Evolutionary conservation across 2,113 vertebrate species (phyloP).

Genomic region (Geococcyx californianus): DNA sequence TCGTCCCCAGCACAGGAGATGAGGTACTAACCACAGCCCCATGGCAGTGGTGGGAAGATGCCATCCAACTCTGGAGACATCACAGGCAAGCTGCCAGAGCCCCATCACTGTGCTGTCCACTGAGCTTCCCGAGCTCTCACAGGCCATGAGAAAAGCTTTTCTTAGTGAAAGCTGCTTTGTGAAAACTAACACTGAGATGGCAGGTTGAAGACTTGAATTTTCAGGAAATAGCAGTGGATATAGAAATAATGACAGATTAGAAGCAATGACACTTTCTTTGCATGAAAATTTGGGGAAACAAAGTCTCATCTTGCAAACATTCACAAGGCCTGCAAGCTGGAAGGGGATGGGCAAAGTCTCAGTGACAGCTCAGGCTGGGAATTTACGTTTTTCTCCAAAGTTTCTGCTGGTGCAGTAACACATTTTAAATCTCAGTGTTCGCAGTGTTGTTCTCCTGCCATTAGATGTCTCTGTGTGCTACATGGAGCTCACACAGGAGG

Average conservation of each 20-base stretch:
- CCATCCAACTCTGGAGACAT: background rate
- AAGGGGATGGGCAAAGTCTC: background rate
- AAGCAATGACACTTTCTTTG: background rate
- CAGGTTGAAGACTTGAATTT: background rate
- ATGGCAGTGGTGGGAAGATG: background rate
- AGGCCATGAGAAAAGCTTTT: background rate
- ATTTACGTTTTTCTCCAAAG: accelerated
- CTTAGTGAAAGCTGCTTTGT: background rate
- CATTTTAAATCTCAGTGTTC: accelerated
- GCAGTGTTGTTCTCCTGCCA: conserved; percentile 30
- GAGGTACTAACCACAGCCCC: too few species aligned
- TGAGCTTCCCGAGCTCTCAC: background rate
- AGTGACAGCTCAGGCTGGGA: background rate
- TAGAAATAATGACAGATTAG: background rate
- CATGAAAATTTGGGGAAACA: accelerated
- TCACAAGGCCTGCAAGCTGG: background rate
- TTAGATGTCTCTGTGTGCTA: conserved; percentile 37
- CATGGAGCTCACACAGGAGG: background rate
- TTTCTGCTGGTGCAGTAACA: accelerated
- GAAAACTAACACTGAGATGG: background rate
- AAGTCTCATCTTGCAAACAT: background rate
- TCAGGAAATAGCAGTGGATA: background rate
- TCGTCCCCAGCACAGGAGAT: background rate
- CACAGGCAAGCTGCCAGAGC: background rate
- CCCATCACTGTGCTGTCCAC: background rate